A percentile compares a stretch with the other conserved stretches of the same genome.
These are phyloP conservation scores for Holothuria scabra DNA, from an alignment of 53 echinoderm and acorn worm genomes.

Conservation along the genomic window DNA sequence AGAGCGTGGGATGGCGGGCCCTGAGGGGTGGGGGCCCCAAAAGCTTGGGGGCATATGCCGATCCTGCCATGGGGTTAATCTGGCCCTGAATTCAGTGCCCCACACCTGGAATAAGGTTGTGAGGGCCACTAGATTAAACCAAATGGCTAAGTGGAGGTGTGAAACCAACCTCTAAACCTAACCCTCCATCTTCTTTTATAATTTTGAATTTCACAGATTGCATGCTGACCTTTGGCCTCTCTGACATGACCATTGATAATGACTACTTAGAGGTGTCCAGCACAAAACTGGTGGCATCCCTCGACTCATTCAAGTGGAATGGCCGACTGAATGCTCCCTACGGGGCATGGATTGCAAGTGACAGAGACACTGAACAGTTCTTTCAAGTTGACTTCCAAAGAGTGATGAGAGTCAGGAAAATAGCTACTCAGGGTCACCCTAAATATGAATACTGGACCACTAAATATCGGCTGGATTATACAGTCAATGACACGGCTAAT, in stretches of 20 bases:
- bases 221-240: constrained; percentile 83
- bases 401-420: constrained; percentile 84
- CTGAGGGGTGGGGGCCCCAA: too few relatives aligned
- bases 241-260: constrained; percentile 76
- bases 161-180: too few relatives aligned
- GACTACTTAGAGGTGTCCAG: constrained; percentile 73
- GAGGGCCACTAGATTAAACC: too few relatives aligned
- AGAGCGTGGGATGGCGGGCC: too few relatives aligned
- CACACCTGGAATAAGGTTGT: too few relatives aligned
- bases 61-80: too few relatives aligned
- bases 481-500: constrained; percentile 72
- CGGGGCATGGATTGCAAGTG: constrained; percentile 84
- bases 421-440: constrained; percentile 87
- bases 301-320: constrained; percentile 90
- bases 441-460: constrained; percentile 73
- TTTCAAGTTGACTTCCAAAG: constrained; percentile 84
- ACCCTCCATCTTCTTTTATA: neutral
- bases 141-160: too few relatives aligned
- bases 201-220: constrained; percentile 61
- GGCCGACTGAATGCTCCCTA: constrained; percentile 79
- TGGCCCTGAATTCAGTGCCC: too few relatives aligned
- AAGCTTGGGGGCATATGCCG: too few relatives aligned
- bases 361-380: constrained; percentile 68
- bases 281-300: constrained; percentile 69
- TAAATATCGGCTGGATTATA: constrained; percentile 69